phyloP scores from a whole-genome alignment of 2,797 vertebrate genomes.

The Melanogrammus aeglefinus region DNA sequence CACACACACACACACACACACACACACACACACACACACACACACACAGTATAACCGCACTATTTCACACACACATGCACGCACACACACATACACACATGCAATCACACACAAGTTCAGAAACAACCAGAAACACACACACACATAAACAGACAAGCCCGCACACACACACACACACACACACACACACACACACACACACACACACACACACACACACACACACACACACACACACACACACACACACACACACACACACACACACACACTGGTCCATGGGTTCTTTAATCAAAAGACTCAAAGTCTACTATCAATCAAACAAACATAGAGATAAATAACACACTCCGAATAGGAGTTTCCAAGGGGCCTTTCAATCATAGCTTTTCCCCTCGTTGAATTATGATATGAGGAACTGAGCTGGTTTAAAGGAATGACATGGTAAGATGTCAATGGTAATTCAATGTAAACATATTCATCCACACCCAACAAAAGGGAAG shows the following conservation, averaged over 20 bases:
- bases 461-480: neutral
- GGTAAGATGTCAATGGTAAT: neutral
- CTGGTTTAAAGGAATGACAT: neutral
- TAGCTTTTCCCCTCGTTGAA: neutral
- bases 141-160: neutral
- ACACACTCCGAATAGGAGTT: neutral
- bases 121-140: neutral
- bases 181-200: neutral
- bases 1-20: neutral
- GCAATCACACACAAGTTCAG: neutral
- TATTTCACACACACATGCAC: no score
- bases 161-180: neutral
- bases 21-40: neutral
- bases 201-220: conserved; percentile 2
- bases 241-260: no score
- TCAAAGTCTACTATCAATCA: neutral
- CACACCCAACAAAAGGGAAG: neutral
- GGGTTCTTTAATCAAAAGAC: neutral
- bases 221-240: neutral
- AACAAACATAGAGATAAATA: neutral
- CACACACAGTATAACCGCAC: no score
- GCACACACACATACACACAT: no score
- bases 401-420: neutral
- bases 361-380: neutral
- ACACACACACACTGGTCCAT: neutral